Percentiles rank a stretch among this genome's conserved stretches.
Conservation (phyloP, 2,797 vertebrate genomes). For the Threskiornis aethiopicus region DNA sequence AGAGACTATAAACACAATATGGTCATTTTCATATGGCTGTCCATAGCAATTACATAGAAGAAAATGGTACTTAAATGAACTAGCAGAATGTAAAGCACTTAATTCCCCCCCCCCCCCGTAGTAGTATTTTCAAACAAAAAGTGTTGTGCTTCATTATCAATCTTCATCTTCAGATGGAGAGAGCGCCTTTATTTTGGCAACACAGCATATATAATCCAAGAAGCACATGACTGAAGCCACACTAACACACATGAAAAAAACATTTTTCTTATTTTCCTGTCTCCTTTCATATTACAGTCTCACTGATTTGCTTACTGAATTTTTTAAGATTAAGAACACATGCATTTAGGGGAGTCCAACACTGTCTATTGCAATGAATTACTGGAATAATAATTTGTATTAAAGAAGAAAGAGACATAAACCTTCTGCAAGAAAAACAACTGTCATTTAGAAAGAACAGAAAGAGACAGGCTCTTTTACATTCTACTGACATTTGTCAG, state of each 20-base stretch:
- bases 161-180: background rate
- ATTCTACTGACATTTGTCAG: background rate
- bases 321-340: background rate
- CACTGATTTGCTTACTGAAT: background rate
- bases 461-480: background rate
- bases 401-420: background rate
- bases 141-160: background rate
- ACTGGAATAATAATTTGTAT: background rate
- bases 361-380: background rate
- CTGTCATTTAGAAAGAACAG: background rate
- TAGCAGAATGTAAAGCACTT: background rate
- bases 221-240: background rate
- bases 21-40: background rate
- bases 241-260: fast-evolving
- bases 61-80: background rate
- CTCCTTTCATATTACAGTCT: background rate
- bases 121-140: background rate
- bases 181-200: background rate
- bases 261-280: background rate
- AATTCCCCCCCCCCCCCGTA: background rate
- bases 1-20: background rate
- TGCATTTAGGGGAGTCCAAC: background rate
- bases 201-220: background rate
- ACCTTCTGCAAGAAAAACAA: background rate
- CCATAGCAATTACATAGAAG: background rate